Evolutionary conservation across 2,888 invertebrate species (phyloP).

Genomic region (Drosophila neoperkinsi): DNA sequence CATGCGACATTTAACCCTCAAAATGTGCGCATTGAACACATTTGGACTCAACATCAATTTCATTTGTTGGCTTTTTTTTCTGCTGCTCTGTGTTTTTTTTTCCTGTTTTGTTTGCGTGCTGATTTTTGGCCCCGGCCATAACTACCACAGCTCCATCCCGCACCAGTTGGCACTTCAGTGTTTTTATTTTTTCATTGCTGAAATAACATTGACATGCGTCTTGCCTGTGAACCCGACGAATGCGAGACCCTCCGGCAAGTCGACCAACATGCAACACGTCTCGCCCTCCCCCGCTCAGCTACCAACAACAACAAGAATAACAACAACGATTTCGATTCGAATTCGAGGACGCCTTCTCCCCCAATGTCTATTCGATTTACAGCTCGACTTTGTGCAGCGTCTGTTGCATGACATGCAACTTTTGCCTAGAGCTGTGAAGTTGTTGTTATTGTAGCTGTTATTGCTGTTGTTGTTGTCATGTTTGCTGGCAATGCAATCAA

Average conservation of each 20-base stretch:
- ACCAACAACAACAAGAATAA: background rate
- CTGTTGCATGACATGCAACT: slow-evolving; percentile 79
- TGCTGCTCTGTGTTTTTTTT: slow-evolving; percentile 25
- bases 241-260: slow-evolving; percentile 25
- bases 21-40: slow-evolving; percentile 74
- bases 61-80: slow-evolving; percentile 25
- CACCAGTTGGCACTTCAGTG: slow-evolving; percentile 22
- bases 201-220: slow-evolving; percentile 81
- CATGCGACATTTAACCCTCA: slow-evolving; percentile 80
- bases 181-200: slow-evolving; percentile 67
- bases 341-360: slow-evolving; percentile 17
- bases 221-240: slow-evolving; percentile 48
- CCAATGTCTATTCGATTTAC: slow-evolving; percentile 68
- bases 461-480: slow-evolving; percentile 48
- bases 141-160: slow-evolving; percentile 25
- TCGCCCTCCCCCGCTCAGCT: background rate
- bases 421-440: slow-evolving; percentile 60
- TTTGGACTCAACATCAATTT: slow-evolving; percentile 58
- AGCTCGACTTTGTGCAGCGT: slow-evolving; percentile 69
- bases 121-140: slow-evolving; percentile 74
- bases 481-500: slow-evolving; percentile 63
- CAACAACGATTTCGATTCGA: background rate
- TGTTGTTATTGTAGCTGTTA: slow-evolving; percentile 42
- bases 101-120: slow-evolving; percentile 67
- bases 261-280: slow-evolving; percentile 54